These are phyloP conservation scores for Nemotelus nigrinus DNA, from an alignment of 2,888 invertebrate species.

Conservation along the genomic window DNA sequence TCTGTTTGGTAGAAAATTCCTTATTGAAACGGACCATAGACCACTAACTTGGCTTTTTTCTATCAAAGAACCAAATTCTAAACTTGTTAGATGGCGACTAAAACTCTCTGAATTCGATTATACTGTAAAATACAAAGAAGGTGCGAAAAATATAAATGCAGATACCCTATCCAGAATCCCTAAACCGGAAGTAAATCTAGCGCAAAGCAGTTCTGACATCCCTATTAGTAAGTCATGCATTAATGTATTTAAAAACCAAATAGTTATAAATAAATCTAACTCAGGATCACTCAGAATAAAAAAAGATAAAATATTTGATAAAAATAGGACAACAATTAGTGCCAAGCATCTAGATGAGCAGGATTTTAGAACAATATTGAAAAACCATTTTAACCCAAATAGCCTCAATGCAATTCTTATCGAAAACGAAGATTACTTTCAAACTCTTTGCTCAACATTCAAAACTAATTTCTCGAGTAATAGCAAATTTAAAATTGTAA, in stretches of 20 bases:
- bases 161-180: no score
- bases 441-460: conserved; percentile 13
- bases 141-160: not conserved
- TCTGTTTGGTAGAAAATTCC: conserved; percentile 22
- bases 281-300: conserved; percentile 9
- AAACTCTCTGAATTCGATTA: conserved; percentile 1
- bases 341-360: conserved; percentile 27
- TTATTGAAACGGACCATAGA: conserved; percentile 3
- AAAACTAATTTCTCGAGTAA: conserved; percentile 10
- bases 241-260: no score
- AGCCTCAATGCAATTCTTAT: conserved; percentile 43
- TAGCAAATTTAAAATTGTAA: not conserved
- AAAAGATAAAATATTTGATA: conserved; percentile 39
- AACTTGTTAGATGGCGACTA: not conserved
- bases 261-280: no score
- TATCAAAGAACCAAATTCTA: conserved; percentile 5
- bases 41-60: conserved; percentile 4
- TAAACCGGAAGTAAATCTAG: no score
- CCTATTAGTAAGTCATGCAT: no score
- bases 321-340: conserved; percentile 41
- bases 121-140: conserved; percentile 8
- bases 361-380: conserved; percentile 41
- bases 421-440: conserved; percentile 40
- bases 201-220: no score
- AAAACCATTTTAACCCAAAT: conserved; percentile 45